Base-by-base conservation (phyloP, 2,888 invertebrate species). In the Dicyrtomina minuta region DNA sequence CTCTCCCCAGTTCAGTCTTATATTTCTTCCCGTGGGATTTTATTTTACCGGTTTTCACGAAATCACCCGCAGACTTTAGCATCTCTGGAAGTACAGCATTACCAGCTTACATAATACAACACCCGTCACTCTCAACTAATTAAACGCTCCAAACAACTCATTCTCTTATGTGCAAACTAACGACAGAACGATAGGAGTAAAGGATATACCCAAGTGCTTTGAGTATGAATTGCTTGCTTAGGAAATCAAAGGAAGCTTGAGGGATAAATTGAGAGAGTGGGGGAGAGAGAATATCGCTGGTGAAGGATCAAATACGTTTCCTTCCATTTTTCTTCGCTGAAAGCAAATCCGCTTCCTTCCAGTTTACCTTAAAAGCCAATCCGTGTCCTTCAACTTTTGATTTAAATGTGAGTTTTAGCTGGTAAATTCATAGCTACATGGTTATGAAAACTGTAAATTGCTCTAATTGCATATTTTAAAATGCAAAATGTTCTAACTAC, bases 21-120 rank as follows among this genome's bases (percentile, higher is more conserved):
- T 39, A 33, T 66, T 61, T 70, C 70, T 66, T 70, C 70, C 70
- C 70, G 51, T 41, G 70, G 70, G 70, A 66, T 33, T 17, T 26
- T 56, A 41, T 60, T 70, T 70, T 66, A 41, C 70, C 61, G 43
- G 22, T 41, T 65, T 55, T 33, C 33, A 58, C 33, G n/a, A 58
- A n/a, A 33, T 33, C 8, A 8, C 58, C 3, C 22, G 15, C 17
- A 41, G 12, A 41, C 22, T n/a, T 39, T 17, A 20, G 12, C 27
- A 58, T n/a, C 27, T 46, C 26, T 10, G n/a, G 13, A 10, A 26
- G 27, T 56, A 22, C 15, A 8, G 17, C 41, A 58, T 56, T 10
- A 8, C 39, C 15, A 58, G 51, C 26, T 26, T 26, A 22, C 27
- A 17, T 4, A 27, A 53, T 10, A 39, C 41, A 24, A 26, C 24